Evolutionary conservation across 2,888 invertebrate genomes (phyloP), one percentile per base, ranked within the genome.

Genomic region (Oscheius sp.): DNA sequence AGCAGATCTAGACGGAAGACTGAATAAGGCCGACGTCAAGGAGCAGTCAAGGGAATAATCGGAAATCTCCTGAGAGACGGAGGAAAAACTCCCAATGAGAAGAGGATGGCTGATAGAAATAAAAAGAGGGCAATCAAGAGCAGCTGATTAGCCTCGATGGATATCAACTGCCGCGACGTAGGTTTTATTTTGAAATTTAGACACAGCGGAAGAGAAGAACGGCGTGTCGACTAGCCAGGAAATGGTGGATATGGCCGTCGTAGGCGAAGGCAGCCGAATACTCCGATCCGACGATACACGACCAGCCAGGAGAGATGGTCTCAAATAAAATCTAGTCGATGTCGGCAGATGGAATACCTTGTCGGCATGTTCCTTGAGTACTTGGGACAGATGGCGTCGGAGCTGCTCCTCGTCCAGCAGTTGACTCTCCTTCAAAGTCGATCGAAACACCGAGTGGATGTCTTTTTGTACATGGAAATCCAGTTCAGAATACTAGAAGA

Each of bases 171-270:
- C 25, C 13, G 23, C 55, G 12, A 25, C 55, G 55, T 55, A 13
- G 55, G 5, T 55, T 55, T 55, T 55, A 55, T 55, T 55, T 21
- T 16, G 21, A 49, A 18, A 21, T 21, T 55, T 25, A 55, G 55
- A 55, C 25, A 25, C 18, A 55, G 16, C 55, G 55, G 21, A 55
- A 55, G 21, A 55, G 55, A 13, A 55, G 55, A 25, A 55, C 55
- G 55, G 55, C 25, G 23, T 55, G 25, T 21, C 3, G 55, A 23
- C 21, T 23, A 7, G 55, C 25, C 55, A 55, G 16, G 55, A 55
- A 55, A 13, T 55, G 55, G 21, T 55, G 55, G 18, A 55, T 55
- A 6, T 23, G 55, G 18, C 49, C 49, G 21, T 25, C 21, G 55
- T 6, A 55, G 25, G 55, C 25, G 55, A 55, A 23, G 3, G 55